These are phyloP conservation scores for Mus pahari DNA, from an alignment of 2,113 vertebrate species.

Conservation along the genomic window DNA sequence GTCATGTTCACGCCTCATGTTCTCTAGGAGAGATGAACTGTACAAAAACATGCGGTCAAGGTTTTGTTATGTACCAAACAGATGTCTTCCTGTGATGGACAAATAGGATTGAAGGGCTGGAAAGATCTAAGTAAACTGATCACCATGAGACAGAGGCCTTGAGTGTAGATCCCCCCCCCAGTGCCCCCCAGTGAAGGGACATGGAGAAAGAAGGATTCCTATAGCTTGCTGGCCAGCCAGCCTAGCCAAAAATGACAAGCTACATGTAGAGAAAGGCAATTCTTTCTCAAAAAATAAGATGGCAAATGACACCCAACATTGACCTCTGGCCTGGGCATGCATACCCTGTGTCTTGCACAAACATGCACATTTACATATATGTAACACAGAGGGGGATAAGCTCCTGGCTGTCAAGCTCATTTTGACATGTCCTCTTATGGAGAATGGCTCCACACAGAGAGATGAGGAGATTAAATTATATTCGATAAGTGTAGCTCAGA, in stretches of 20 bases:
- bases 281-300: neutral
- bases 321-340: neutral
- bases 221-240: neutral
- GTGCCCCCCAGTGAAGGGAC: too few relatives aligned
- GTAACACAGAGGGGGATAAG: neutral
- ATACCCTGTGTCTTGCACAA: too few relatives aligned
- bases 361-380: neutral
- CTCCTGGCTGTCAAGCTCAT: neutral
- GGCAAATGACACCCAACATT: neutral
- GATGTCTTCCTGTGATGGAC: neutral
- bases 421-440: neutral
- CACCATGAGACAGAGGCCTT: neutral
- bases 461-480: neutral
- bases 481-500: neutral
- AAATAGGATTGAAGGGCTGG: neutral
- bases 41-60: neutral
- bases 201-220: neutral
- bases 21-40: neutral
- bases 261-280: too few relatives aligned
- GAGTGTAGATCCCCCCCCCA: too few relatives aligned
- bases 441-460: neutral
- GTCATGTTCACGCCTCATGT: neutral
- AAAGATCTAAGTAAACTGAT: neutral
- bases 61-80: neutral
- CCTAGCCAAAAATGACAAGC: neutral